Percentiles rank a stretch among this genome's conserved stretches.
Conservation (phyloP, 2,113 vertebrate genomes). For the Alectura lathami region DNA sequence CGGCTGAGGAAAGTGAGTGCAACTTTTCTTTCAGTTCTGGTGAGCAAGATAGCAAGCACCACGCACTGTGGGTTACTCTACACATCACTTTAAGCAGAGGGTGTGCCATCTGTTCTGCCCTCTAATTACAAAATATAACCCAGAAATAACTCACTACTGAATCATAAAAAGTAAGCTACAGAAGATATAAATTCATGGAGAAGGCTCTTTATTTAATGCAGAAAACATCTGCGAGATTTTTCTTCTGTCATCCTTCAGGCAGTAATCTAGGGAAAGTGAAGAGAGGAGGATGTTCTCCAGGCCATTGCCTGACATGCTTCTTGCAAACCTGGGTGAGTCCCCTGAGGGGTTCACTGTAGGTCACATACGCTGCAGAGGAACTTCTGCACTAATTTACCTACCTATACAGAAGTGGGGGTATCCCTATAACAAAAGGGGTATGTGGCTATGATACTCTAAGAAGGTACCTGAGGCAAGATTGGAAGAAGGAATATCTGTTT, state of each 20-base stretch:
- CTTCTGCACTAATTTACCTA: background rate
- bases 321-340: background rate
- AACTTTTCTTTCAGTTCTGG: background rate
- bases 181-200: conserved; percentile 21
- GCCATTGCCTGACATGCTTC: background rate
- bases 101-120: conserved; percentile 61
- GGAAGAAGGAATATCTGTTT: background rate
- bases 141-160: conserved; percentile 32
- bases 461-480: background rate
- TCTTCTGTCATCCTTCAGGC: background rate
- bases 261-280: background rate
- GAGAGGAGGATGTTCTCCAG: background rate
- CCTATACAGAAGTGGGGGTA: background rate
- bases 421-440: background rate
- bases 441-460: background rate
- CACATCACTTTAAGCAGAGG: background rate
- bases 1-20: background rate
- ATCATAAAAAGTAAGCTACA: conserved; percentile 15
- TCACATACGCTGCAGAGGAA: background rate
- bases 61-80: background rate
- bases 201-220: conserved; percentile 43
- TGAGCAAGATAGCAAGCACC: background rate
- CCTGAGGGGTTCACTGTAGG: background rate
- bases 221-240: conserved; percentile 34
- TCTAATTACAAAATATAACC: conserved; percentile 55